A percentile compares a stretch with the other conserved stretches of the same genome.
Evolutionary conservation across 2,888 invertebrate genomes (phyloP).

Genomic region (Cataglyphis rosenhaueri): DNA sequence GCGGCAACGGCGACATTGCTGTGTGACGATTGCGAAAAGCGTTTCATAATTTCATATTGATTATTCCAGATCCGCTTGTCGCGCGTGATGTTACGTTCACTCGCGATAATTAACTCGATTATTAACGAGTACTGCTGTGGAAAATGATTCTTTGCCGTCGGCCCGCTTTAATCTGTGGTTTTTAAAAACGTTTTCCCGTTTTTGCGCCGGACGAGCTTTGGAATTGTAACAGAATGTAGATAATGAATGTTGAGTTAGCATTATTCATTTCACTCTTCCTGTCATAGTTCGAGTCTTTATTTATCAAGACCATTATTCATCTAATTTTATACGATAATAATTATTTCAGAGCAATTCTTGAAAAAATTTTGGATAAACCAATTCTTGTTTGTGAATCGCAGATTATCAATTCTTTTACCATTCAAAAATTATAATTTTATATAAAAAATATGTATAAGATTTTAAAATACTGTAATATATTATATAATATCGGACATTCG

Average conservation of each 20-base stretch:
- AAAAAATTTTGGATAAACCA: background rate
- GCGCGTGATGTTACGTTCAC: slow-evolving; percentile 31
- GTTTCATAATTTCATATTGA: slow-evolving; percentile 66
- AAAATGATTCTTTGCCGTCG: slow-evolving; percentile 56
- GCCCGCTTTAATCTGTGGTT: slow-evolving; percentile 39
- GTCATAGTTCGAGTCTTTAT: background rate
- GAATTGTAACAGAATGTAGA: slow-evolving; percentile 17
- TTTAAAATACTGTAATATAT: background rate
- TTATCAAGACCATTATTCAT: background rate
- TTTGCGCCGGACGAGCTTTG: background rate
- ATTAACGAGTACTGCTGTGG: slow-evolving; percentile 48
- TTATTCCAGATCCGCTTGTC: slow-evolving; percentile 40
- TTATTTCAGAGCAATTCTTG: background rate
- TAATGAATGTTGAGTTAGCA: background rate
- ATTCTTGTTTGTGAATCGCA: background rate
- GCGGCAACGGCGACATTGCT: slow-evolving; percentile 28
- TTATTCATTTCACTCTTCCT: slow-evolving; percentile 9
- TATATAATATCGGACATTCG: background rate
- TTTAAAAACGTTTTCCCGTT: slow-evolving; percentile 29
- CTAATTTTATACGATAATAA: background rate
- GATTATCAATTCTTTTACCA: background rate
- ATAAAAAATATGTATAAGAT: background rate
- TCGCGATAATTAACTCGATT: slow-evolving; percentile 68
- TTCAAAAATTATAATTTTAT: background rate
- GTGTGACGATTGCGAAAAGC: slow-evolving; percentile 64